Conservation (phyloP, 1,140 invertebrate species). For the Papilio helenus region DNA sequence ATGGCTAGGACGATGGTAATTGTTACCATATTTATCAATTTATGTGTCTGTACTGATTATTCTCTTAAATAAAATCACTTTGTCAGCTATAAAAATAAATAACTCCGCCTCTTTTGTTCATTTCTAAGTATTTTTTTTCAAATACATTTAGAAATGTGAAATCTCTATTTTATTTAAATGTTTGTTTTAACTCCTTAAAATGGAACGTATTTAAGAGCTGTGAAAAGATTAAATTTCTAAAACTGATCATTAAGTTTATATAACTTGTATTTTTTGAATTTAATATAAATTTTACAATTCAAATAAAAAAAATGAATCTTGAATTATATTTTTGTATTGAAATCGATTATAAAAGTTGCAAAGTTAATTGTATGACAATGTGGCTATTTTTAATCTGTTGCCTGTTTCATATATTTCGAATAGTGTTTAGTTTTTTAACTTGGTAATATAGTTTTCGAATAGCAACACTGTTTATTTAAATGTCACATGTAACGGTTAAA, state of each 20-base stretch:
- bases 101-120: background rate
- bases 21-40: background rate
- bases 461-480: slow-evolving; percentile 20
- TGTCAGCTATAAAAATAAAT: background rate
- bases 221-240: too few relatives aligned
- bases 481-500: slow-evolving; percentile 20
- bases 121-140: too few relatives aligned
- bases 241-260: too few relatives aligned
- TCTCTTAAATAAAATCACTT: background rate
- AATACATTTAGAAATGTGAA: too few relatives aligned
- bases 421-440: slow-evolving; percentile 9
- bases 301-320: background rate
- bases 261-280: background rate
- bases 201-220: background rate
- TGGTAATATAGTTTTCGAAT: background rate
- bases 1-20: background rate
- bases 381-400: slow-evolving; percentile 29
- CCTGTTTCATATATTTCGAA: slow-evolving; percentile 5
- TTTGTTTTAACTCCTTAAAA: background rate
- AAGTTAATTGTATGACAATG: background rate
- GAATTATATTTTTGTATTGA: slow-evolving; percentile 1
- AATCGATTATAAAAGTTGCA: background rate
- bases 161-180: background rate
- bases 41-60: background rate
- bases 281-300: background rate